phyloP scores from a whole-genome alignment of 37 sponge, comb jelly and placozoan genomes.

The Mnemiopsis leidyi region DNA sequence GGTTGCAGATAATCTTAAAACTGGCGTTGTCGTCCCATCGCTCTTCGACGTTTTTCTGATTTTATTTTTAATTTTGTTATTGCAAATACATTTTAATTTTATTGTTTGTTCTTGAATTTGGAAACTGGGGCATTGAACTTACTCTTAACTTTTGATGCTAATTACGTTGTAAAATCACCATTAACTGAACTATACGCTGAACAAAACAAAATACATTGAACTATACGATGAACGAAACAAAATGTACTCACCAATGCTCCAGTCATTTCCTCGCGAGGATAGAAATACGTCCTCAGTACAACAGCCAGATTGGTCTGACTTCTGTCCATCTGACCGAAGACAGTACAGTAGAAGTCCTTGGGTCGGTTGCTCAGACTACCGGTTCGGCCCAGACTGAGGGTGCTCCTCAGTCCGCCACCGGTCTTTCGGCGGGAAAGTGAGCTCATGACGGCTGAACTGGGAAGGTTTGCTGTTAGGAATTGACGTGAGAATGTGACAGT shows the following conservation, averaged over 20 bases:
- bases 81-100: too few relatives aligned
- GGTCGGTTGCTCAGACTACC: neutral
- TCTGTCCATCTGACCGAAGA: slow-evolving; percentile 61
- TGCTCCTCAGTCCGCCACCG: neutral
- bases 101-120: too few relatives aligned
- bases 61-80: too few relatives aligned
- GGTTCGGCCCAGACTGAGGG: neutral
- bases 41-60: slow-evolving; percentile 64
- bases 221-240: too few relatives aligned
- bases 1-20: slow-evolving; percentile 64
- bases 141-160: too few relatives aligned
- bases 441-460: neutral
- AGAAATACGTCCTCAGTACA: slow-evolving; percentile 54
- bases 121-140: too few relatives aligned
- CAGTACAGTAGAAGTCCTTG: slow-evolving; percentile 64
- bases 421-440: neutral
- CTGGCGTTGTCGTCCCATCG: slow-evolving; percentile 61
- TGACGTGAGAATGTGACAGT: too few relatives aligned
- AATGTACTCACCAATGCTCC: slow-evolving; percentile 26
- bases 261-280: slow-evolving; percentile 41
- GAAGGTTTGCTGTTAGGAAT: too few relatives aligned
- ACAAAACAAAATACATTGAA: too few relatives aligned
- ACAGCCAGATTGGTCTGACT: slow-evolving; percentile 65
- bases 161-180: too few relatives aligned
- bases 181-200: too few relatives aligned